Evolutionary conservation across 2,797 vertebrate genomes (phyloP).

Genomic region (Cyclopterus lumpus): DNA sequence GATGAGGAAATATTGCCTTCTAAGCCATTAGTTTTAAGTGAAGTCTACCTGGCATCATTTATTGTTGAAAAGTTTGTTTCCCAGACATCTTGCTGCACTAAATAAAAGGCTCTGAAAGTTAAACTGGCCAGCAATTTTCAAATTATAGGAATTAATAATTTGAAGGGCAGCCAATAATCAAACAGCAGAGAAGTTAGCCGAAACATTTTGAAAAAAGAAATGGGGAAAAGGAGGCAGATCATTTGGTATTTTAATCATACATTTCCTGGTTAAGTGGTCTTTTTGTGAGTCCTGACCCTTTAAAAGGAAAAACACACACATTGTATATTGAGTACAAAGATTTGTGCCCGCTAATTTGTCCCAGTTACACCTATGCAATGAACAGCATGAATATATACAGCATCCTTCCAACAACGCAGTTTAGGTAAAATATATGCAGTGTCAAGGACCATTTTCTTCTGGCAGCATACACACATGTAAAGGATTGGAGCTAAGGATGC

Average conservation of each 20-base stretch:
- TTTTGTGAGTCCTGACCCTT: slow-evolving; percentile 20
- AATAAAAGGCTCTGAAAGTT: slow-evolving; percentile 38
- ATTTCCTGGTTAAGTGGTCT: slow-evolving; percentile 32
- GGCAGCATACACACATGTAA: slow-evolving; percentile 58
- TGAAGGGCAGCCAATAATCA: slow-evolving; percentile 26
- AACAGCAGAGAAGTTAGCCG: background rate
- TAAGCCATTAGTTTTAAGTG: slow-evolving; percentile 20
- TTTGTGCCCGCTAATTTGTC: slow-evolving; percentile 63
- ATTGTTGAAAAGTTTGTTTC: slow-evolving; percentile 28
- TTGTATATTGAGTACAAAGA: slow-evolving; percentile 17
- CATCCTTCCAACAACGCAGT: slow-evolving; percentile 52
- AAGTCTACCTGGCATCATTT: slow-evolving; percentile 18
- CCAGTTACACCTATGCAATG: slow-evolving; percentile 54
- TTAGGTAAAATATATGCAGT: slow-evolving; percentile 68
- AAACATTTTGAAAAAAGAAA: slow-evolving; percentile 16
- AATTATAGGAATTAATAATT: slow-evolving; percentile 40
- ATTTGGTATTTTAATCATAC: slow-evolving; percentile 3
- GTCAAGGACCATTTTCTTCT: slow-evolving; percentile 74
- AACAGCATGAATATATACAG: slow-evolving; percentile 63
- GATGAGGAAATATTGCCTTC: slow-evolving; percentile 31
- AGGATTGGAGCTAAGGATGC: slow-evolving; percentile 57
- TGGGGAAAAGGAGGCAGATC: background rate
- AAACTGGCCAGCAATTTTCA: slow-evolving; percentile 19
- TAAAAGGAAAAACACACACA: slow-evolving; percentile 25
- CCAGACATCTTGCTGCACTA: slow-evolving; percentile 6